Evolutionary conservation across 2,888 invertebrate species (phyloP), one percentile per base, ranked within the genome.

Genomic region (Pristionchus arcanus): DNA sequence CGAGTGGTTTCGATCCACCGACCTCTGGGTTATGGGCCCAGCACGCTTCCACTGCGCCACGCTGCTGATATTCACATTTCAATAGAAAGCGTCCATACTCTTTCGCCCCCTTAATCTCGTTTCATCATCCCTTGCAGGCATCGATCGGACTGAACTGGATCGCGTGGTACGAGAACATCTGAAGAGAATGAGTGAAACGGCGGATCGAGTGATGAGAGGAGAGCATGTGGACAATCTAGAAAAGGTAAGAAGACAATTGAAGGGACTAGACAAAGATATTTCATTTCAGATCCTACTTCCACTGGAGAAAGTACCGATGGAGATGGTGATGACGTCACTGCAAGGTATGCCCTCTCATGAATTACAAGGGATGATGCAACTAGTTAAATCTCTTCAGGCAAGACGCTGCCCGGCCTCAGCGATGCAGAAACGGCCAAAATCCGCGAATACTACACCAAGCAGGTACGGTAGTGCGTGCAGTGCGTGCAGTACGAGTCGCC

Each of bases 21-120:
- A 97, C 97, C 97, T 97, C 97, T 97, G 97, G 97, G 97, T 97
- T 97, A 97, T 97, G 97, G 97, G 97, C 97, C 97, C 97, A 97
- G 97, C 97, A 97, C 97, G 97, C 97, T 97, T 94, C 97, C 97
- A 97, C 97, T 97, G 97, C 97, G 97, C 97, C 97, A 97, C 97
- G 97, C 97, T 97, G 97, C 97, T 97, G 90, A 87, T 59, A 19
- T 5, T 21, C 0, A 31, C 19, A 4, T 7, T 2, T 21, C 34
- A 19, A 19, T 71, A 34, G 66, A 5, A 66, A 21, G 66, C 66
- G 28, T 13, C 4, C 28, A 66, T 66, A 66, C 66, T n/a, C 34
- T 68, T 15, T 1, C 68, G 25, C 28, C 37, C n/a, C 71, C 15
- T 68, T 9, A 16, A n/a, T 68, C 28, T 15, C 28, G 31, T 68